Evolutionary conservation across 2,113 vertebrate species (phyloP).

Genomic region (Chaenogobius annularis): DNA sequence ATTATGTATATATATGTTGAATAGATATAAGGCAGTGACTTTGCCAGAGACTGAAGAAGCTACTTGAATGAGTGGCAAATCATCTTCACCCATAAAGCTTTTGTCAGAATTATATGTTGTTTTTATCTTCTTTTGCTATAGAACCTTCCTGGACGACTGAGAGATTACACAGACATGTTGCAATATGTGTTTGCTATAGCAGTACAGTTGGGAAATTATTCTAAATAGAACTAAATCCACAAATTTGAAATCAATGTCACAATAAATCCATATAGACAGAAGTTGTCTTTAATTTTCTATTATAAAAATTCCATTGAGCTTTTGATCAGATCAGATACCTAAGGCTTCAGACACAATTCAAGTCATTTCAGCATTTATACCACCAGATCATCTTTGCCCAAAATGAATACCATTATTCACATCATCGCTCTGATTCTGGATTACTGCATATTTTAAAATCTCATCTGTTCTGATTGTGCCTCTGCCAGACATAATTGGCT

Average conservation of each 20-base stretch:
- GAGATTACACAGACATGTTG: no score
- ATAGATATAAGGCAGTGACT: no score
- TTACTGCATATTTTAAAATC: conserved; percentile 10
- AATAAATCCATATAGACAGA: neutral
- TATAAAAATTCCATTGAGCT: neutral
- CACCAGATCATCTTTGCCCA: conserved; percentile 8
- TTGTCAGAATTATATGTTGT: no score
- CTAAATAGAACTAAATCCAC: neutral
- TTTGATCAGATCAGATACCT: neutral
- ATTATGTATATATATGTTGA: neutral
- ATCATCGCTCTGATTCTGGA: conserved; percentile 14
- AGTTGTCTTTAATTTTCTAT: neutral
- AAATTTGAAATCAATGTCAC: neutral
- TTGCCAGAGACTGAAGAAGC: no score
- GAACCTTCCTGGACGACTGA: no score
- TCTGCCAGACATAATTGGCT: conserved; percentile 3
- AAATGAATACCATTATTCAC: neutral
- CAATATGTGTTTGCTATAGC: neutral
- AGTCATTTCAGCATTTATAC: neutral
- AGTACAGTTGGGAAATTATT: neutral
- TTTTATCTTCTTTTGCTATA: no score
- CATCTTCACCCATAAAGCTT: no score
- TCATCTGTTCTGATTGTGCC: conserved; percentile 1
- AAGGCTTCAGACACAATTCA: neutral
- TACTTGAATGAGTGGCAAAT: no score